Conservation (phyloP, 30 jellyfish, hydroid and myxozoan species). For the Phacellophora camtschatica region DNA sequence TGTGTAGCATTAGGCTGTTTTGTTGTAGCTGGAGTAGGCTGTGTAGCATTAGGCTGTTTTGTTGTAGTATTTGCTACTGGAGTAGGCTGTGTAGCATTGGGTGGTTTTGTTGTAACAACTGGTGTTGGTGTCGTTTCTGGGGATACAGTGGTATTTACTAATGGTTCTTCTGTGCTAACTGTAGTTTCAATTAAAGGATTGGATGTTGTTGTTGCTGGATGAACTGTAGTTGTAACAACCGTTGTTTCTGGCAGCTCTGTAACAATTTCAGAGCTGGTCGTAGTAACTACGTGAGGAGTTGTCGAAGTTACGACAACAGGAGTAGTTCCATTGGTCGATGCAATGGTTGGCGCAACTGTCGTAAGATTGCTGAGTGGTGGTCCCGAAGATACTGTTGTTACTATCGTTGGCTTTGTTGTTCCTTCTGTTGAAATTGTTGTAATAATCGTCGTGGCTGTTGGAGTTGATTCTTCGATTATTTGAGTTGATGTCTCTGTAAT, state of each 20-base stretch:
- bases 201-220: constrained; percentile 57
- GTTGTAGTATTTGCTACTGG: constrained; percentile 24
- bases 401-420: constrained; percentile 47
- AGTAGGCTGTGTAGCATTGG: constrained; percentile 25
- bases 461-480: constrained; percentile 38
- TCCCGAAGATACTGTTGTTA: constrained; percentile 36
- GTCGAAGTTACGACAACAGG: constrained; percentile 38
- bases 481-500: constrained; percentile 60
- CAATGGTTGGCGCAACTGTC: constrained; percentile 1
- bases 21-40: constrained; percentile 23
- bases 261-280: constrained; percentile 46
- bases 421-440: constrained; percentile 49
- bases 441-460: constrained; percentile 34
- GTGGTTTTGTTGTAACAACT: not conserved
- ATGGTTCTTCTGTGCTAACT: constrained; percentile 52
- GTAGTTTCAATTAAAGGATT: constrained; percentile 55
- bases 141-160: constrained; percentile 33
- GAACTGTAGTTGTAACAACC: constrained; percentile 51
- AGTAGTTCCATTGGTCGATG: constrained; percentile 21
- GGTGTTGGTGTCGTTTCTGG: constrained; percentile 34
- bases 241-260: constrained; percentile 57
- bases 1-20: constrained; percentile 33
- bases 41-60: not conserved
- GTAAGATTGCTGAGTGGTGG: constrained; percentile 18
- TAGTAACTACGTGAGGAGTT: constrained; percentile 52